Evolutionary conservation across 2,113 vertebrate species (phyloP).

Genomic region (Calcarius ornatus): DNA sequence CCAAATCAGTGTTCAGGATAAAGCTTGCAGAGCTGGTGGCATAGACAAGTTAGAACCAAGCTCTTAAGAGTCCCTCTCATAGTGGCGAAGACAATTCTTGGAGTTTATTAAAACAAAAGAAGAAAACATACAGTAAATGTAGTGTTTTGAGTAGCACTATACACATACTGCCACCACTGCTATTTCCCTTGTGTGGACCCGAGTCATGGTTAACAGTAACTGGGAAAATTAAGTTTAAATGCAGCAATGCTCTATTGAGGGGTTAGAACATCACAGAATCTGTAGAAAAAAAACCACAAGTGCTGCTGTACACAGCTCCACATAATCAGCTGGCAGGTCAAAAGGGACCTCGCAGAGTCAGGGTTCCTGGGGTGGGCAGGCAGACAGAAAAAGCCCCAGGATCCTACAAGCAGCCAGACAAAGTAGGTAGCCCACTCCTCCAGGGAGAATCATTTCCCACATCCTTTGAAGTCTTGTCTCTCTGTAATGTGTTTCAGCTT

Average conservation of each 20-base stretch:
- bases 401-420: not conserved
- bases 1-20: not conserved
- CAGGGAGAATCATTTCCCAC: not conserved
- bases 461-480: not conserved
- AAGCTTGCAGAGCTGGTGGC: not conserved
- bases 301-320: not conserved
- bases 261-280: not conserved
- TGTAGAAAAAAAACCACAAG: not conserved
- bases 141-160: not conserved
- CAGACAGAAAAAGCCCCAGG: not conserved
- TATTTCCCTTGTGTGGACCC: not conserved
- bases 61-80: not conserved
- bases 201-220: not conserved
- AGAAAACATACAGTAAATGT: accelerated
- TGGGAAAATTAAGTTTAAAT: not conserved
- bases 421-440: not conserved
- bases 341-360: not conserved
- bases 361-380: no score
- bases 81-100: not conserved
- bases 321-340: not conserved
- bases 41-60: not conserved
- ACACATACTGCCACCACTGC: not conserved
- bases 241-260: not conserved
- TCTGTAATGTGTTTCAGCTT: not conserved
- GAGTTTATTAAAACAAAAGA: not conserved